Percentiles rank a stretch among this genome's conserved stretches.
Conservation (phyloP, 2,888 invertebrate genomes). For the Cryptocephalus primarius region DNA sequence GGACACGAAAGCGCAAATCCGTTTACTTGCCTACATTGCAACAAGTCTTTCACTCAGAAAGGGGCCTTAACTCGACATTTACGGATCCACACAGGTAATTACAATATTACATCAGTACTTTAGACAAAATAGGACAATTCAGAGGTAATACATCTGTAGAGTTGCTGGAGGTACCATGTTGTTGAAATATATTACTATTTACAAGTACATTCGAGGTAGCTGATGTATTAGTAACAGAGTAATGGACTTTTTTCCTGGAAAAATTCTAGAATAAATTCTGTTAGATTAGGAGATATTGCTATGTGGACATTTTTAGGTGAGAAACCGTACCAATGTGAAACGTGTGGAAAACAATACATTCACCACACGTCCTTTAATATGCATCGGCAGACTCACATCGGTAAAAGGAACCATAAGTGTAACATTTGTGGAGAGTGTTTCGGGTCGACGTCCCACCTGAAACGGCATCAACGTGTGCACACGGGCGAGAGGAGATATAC, state of each 20-base stretch:
- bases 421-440: slow-evolving; percentile 49
- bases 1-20: slow-evolving; percentile 42
- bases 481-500: slow-evolving; percentile 51
- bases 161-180: neutral
- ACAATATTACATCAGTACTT: no score
- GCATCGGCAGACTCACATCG: slow-evolving; percentile 55
- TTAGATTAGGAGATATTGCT: no score
- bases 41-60: slow-evolving; percentile 45
- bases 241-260: no score
- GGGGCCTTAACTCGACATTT: slow-evolving; percentile 41
- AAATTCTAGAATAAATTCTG: no score
- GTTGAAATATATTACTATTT: neutral
- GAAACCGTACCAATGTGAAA: slow-evolving; percentile 29
- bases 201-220: neutral
- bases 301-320: slow-evolving; percentile 23
- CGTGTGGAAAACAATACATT: slow-evolving; percentile 37
- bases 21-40: slow-evolving; percentile 39
- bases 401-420: slow-evolving; percentile 49
- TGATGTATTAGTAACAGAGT: no score
- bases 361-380: slow-evolving; percentile 61
- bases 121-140: no score
- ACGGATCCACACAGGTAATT: slow-evolving; percentile 41
- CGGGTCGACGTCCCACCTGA: slow-evolving; percentile 54
- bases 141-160: neutral
- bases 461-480: slow-evolving; percentile 56